Conservation (phyloP, 92 coral and sea anemone species). For the Zoanthus sansibaricus region DNA sequence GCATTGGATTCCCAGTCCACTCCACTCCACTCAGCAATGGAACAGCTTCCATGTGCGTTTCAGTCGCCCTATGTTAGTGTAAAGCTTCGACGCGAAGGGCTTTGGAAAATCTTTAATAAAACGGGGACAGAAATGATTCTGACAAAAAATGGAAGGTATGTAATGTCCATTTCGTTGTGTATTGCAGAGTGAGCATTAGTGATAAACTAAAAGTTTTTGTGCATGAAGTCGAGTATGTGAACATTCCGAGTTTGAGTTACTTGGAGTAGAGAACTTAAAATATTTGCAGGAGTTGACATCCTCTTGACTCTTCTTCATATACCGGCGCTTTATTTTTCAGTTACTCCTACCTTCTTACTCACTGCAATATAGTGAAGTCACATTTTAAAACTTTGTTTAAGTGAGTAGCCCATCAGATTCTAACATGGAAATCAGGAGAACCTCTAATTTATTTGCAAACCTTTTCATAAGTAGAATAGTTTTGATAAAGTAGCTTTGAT, state of each 20-base stretch:
- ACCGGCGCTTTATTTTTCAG: too few relatives aligned
- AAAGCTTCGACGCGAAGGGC: constrained; percentile 66
- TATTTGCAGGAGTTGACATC: too few relatives aligned
- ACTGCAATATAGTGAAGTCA: neutral
- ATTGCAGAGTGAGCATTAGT: neutral
- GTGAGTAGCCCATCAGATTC: neutral
- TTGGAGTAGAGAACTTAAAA: neutral
- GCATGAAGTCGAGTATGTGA: neutral
- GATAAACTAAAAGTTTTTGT: neutral
- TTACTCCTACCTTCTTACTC: too few relatives aligned
- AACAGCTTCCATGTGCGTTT: constrained; percentile 42
- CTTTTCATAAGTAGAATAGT: neutral
- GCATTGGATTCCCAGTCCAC: neutral
- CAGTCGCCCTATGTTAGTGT: constrained; percentile 63
- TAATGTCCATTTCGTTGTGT: constrained; percentile 15
- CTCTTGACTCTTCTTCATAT: too few relatives aligned
- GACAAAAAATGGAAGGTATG: constrained; percentile 93
- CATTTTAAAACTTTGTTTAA: neutral
- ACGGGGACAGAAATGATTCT: constrained; percentile 94
- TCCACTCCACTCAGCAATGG: constrained; percentile 10
- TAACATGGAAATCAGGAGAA: neutral
- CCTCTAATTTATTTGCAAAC: neutral
- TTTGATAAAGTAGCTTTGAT: neutral
- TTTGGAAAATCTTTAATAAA: constrained; percentile 80
- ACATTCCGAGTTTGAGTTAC: neutral